Evolutionary conservation across 1,140 invertebrate genomes (phyloP).

Genomic region (Ostrea denselamellosa): DNA sequence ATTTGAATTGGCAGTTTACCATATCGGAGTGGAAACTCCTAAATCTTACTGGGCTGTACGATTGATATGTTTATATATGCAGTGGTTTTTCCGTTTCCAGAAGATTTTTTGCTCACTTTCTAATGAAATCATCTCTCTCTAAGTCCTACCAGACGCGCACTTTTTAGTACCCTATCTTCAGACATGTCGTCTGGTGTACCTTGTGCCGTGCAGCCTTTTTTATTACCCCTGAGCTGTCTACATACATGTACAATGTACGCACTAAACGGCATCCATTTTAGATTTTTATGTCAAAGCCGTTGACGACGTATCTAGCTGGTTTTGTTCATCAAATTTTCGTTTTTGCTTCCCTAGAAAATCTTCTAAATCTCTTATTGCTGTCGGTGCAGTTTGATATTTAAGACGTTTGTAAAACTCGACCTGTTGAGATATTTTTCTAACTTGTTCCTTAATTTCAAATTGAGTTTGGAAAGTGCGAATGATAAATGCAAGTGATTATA

Average conservation of each 20-base stretch:
- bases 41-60: neutral
- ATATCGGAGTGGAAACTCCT: neutral
- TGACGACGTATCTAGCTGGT: neutral
- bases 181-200: neutral
- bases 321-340: neutral
- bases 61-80: neutral
- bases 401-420: neutral
- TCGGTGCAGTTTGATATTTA: neutral
- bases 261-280: neutral
- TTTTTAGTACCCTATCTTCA: neutral
- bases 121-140: neutral
- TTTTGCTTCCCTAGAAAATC: neutral
- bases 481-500: neutral
- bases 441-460: neutral
- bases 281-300: neutral
- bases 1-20: too few species aligned
- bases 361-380: neutral
- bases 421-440: neutral
- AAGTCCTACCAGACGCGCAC: neutral
- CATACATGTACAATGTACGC: neutral
- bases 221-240: neutral
- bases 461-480: neutral
- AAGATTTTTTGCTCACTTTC: neutral
- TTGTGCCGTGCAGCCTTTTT: neutral
- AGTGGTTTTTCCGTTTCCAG: neutral